Evolutionary conservation across 2,113 vertebrate species (phyloP), one percentile per base, ranked within the genome.

Genomic region (Sapayoa aenigma): DNA sequence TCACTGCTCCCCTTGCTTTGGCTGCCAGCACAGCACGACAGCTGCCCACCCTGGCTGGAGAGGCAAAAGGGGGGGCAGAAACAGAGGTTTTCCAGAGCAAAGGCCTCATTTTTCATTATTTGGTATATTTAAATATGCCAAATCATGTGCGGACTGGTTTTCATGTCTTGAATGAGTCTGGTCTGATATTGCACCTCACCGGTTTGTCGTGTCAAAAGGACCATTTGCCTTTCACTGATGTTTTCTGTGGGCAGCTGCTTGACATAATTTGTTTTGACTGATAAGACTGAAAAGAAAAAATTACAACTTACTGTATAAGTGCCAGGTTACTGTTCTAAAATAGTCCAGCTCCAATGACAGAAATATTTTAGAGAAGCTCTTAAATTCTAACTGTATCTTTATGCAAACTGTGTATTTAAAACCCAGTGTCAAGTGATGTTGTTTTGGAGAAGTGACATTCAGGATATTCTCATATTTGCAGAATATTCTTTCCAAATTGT

Each of bases 151-250:
- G 27, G 24, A 18, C 30, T 23, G 46, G n/a, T 49, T 9, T 28
- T 52, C 6, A 2, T 15, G n/a, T 50, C 2, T 1, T 66, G 71
- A 59, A 9, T 1, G 2, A 47, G 42, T 3, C 14, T 39, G 39
- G 13, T n/a, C 58, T n/a, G 19, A 3, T 24, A 1, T 15, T 41
- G n/a, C 65, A 41, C 39, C 55, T 65, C 49, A 14, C 44, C 37
- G 16, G 28, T 39, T 63, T 2, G 0, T 78, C 21, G 1, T 1
- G 2, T 44, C 9, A 1, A 9, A 69, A 65, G 14, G 31, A 41
- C 39, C 10, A 0, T 33, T 49, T 41, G 46, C 19, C 33, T 65
- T 53, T 76, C 22, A 7, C 12, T 23, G 5, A 17, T 9, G 41
- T 53, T 35, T 74, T 82, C 75, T 50, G 44, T 8, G 13, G 25